Percentiles rank a stretch among this genome's conserved stretches.
These are phyloP conservation scores for Scolopax rusticola DNA, from an alignment of 2,797 vertebrate genomes.

Conservation along the genomic window DNA sequence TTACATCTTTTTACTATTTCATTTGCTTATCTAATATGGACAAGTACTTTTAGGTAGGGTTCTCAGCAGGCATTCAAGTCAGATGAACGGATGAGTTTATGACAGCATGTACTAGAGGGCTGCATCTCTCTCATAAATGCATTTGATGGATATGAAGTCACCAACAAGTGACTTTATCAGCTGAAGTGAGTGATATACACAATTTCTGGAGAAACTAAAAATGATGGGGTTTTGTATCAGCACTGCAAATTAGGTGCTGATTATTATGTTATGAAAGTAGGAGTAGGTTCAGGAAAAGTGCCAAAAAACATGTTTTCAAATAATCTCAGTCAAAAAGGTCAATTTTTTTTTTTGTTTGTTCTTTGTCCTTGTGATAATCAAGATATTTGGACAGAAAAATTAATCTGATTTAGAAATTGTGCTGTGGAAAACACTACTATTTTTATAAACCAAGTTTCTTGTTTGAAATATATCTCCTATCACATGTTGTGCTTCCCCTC, in stretches of 20 bases:
- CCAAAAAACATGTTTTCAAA: background rate
- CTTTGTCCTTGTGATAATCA: background rate
- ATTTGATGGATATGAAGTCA: background rate
- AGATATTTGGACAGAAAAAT: background rate
- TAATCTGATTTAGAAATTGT: background rate
- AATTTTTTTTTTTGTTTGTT: background rate
- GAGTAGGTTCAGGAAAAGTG: background rate
- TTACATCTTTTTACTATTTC: background rate
- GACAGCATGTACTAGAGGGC: background rate
- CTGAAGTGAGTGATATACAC: background rate
- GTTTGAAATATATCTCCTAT: background rate
- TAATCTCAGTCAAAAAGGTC: background rate
- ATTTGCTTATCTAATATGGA: background rate
- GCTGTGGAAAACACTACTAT: background rate
- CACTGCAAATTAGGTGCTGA: background rate
- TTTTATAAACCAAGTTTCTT: background rate
- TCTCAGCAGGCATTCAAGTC: background rate
- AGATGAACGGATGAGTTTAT: background rate
- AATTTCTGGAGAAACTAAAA: background rate
- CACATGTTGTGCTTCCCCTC: background rate
- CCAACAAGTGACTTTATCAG: background rate
- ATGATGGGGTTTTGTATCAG: fast-evolving
- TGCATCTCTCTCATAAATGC: background rate
- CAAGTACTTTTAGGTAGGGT: background rate
- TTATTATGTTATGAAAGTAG: background rate